Percentiles rank a stretch among this genome's conserved stretches.
These are phyloP conservation scores for Epinephelus lanceolatus DNA, from an alignment of 2,113 vertebrate genomes.

Conservation along the genomic window DNA sequence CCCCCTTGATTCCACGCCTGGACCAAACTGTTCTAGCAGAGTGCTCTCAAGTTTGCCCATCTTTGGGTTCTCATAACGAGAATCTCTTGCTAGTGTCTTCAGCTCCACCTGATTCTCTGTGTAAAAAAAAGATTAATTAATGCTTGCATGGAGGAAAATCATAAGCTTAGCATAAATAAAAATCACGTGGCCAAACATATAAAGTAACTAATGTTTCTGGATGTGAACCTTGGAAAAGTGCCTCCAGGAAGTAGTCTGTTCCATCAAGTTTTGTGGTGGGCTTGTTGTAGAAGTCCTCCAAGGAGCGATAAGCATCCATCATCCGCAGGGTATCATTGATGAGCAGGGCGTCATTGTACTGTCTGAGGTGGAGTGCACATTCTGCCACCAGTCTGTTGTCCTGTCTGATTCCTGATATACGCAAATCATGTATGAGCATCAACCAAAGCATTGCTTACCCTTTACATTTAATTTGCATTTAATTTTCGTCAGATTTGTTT, in stretches of 20 bases:
- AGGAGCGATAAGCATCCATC: conserved; percentile 85
- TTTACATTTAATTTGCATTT: background rate
- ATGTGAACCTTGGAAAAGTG: conserved; percentile 85
- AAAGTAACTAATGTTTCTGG: background rate
- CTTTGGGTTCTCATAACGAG: conserved; percentile 88
- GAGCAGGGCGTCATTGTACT: conserved; percentile 93
- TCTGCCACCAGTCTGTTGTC: conserved; percentile 77
- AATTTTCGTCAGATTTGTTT: background rate
- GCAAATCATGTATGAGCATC: background rate
- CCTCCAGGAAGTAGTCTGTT: conserved; percentile 84
- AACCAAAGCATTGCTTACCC: background rate
- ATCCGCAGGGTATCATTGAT: conserved; percentile 89
- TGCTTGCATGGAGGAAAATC: background rate
- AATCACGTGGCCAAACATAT: background rate
- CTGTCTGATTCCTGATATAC: conserved; percentile 78
- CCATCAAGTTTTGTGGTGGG: conserved; percentile 57
- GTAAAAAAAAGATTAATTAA: background rate
- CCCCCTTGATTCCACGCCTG: conserved; percentile 67
- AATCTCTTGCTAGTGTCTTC: conserved; percentile 48
- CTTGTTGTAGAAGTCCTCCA: conserved; percentile 87
- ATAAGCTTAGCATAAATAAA: background rate
- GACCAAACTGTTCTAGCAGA: conserved; percentile 85
- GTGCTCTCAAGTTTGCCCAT: conserved; percentile 85
- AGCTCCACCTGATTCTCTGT: conserved; percentile 84
- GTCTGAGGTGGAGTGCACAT: conserved; percentile 89